Base-by-base conservation (phyloP, 2,797 vertebrate species). In the Okamejei kenojei region DNA sequence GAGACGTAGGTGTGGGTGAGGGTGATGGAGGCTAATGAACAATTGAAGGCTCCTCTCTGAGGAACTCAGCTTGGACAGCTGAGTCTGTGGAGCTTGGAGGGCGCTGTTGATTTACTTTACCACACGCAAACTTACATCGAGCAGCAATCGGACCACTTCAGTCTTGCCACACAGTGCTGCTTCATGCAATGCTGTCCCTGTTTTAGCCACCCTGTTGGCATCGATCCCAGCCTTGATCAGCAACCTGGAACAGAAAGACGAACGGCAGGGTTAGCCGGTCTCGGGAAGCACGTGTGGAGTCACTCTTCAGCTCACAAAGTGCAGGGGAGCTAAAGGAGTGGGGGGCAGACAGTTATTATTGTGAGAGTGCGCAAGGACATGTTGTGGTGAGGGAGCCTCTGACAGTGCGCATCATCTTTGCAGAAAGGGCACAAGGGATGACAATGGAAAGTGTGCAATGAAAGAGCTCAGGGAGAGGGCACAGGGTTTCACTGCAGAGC, bases 141-240 rank as follows among this genome's bases (percentile, higher is more conserved):
- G 96, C 93, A 99, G 97, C 93, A 98, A 96, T 76, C 97, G 97
- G 73, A 99, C 98, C 95, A 98, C 98, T 94, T 99, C 98, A 0
- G 98, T 99, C 94, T 99, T 99, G 77, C 98, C 98, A 0, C 98
- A 99, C 68, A 99, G 97, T 0, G 98, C 96, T 0, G 98, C 98
- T 94, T 99, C 98, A 0, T 99, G 98, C 76, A 99, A 96, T 0
- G 98, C 98, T 0, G 98, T 99, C 93, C 98, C 98, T 0, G 98
- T 97, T 96, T 98, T 99, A 0, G 98, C 98, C 94, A 97, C 97
- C 93, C 97, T 97, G 96, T 99, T 99, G 96, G 99, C 98, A 96
- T 99, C 98, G 0, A 99, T 99, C 38, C 98, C 98, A 0, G 98
- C 97, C 94, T 97, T 97, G 94, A 99, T 96, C 93, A 99, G 96